Evolutionary conservation across 2,888 invertebrate species (phyloP).

Genomic region (Cerceris rybyensis): DNA sequence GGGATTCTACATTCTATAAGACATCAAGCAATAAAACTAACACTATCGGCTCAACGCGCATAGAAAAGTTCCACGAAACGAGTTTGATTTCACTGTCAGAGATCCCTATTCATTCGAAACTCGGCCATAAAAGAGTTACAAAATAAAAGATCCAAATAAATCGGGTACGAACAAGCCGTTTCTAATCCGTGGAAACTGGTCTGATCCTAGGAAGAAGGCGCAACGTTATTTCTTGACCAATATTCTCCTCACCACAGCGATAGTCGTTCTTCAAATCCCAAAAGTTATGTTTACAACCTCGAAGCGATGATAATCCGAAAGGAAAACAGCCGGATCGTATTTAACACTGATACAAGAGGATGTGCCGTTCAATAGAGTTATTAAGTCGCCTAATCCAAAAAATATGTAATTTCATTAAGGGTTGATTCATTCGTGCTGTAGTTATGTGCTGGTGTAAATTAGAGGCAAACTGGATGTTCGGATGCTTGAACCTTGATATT

Average conservation of each 20-base stretch:
- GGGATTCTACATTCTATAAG: not conserved
- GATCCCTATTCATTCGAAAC: conserved; percentile 2
- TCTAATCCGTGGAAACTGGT: conserved; percentile 28
- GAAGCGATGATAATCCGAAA: too few relatives aligned
- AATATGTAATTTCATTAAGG: too few relatives aligned
- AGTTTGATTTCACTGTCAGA: not conserved
- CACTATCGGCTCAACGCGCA: not conserved
- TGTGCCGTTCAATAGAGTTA: too few relatives aligned
- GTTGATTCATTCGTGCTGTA: too few relatives aligned
- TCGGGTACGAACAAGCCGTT: conserved; percentile 4
- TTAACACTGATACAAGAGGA: too few relatives aligned
- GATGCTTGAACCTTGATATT: too few relatives aligned
- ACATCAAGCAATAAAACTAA: conserved; percentile 11
- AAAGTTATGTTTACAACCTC: too few relatives aligned
- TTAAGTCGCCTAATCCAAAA: too few relatives aligned
- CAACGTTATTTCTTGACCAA: not conserved
- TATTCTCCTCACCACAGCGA: not conserved
- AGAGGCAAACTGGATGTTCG: too few relatives aligned
- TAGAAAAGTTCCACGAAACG: not conserved
- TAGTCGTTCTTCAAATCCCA: too few relatives aligned
- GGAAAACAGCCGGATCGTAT: too few relatives aligned
- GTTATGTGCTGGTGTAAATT: too few relatives aligned
- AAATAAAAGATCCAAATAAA: conserved; percentile 6
- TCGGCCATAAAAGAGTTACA: conserved; percentile 20
- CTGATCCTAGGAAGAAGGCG: conserved; percentile 2